Evolutionary conservation across 2,113 vertebrate genomes (phyloP).

Genomic region (Marmota flaviventris): DNA sequence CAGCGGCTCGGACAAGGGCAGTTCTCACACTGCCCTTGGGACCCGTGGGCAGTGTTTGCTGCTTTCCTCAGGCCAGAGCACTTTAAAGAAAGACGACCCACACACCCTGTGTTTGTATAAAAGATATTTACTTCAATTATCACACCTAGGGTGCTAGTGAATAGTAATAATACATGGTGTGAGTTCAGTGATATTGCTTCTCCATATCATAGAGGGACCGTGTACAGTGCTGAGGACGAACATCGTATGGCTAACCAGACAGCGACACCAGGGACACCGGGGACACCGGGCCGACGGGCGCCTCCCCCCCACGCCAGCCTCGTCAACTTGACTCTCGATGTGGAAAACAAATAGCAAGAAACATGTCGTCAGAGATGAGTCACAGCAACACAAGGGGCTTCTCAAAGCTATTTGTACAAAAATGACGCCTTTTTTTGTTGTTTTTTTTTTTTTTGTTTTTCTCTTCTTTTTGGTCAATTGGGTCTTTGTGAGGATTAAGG

Average conservation of each 20-base stretch:
- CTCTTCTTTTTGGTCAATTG: constrained; percentile 88
- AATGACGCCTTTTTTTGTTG: constrained; percentile 82
- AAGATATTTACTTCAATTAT: constrained; percentile 99
- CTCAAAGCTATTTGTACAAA: constrained; percentile 91
- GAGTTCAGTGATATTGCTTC: constrained; percentile 99
- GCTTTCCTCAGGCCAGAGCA: constrained; percentile 81
- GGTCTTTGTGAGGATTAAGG: constrained; percentile 87
- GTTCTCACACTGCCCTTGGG: not conserved
- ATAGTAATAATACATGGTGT: constrained; percentile 99
- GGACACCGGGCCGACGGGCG: constrained; percentile 83
- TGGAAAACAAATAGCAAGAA: constrained; percentile 90
- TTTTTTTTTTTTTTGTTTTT: constrained; percentile 82
- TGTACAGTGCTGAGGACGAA: constrained; percentile 99
- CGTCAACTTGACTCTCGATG: constrained; percentile 88
- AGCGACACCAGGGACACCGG: constrained; percentile 79
- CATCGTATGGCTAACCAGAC: constrained; percentile 92
- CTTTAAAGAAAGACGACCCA: constrained; percentile 91
- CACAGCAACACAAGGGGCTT: constrained; percentile 92
- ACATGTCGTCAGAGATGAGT: constrained; percentile 90
- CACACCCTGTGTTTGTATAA: constrained; percentile 97
- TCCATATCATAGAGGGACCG: constrained; percentile 99
- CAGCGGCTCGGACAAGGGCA: not conserved
- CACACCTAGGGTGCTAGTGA: constrained; percentile 99
- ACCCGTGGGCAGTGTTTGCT: constrained; percentile 86
- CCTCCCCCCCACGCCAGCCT: constrained; percentile 87